Evolutionary conservation across 2,888 invertebrate genomes (phyloP), one percentile per base, ranked within the genome.

Genomic region (Prosopocoilus inquinatus): DNA sequence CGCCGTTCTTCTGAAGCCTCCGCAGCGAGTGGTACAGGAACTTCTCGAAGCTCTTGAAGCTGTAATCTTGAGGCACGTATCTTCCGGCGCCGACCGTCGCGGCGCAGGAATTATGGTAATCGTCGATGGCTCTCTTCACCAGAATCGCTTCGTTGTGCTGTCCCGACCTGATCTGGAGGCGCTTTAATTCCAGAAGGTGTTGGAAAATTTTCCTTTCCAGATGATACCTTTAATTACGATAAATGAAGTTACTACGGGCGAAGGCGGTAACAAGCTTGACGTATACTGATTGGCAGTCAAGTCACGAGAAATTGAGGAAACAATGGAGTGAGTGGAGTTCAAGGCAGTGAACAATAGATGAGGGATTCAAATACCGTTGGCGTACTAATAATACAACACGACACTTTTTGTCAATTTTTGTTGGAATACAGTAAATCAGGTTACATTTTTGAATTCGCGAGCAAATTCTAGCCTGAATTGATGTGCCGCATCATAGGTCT

Each of bases 121-220:
- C 87, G 63, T 93, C 92, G 39, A 93, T 90, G 55, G 94, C 87
- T 66, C 94, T 82, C 75, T 94, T 95, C 1, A 94, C 91, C 9
- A 94, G 78, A 49, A 94, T 86, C 28, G 90, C 86, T 77, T 95
- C 95, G 70, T 94, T 94, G 39, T 91, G 84, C 76, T 91, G 88
- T 47, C 91, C 93, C 33, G 93, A 90, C 67, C 95, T 86, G 67
- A 96, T 95, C 78, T 96, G 96, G 63, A 94, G 82, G 49, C 94
- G 84, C 76, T 96, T 96, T 50, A 96, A 78, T 72, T 96, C 96
- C 69, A 96, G 81, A 54, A 96, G 81, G 75, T 96, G 94, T 72
- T 96, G 94, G 75, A 96, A 95, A 67, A 96, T 90, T 72, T 93
- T 91, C 56, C 94, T 81, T 76, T 96, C 95, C 70, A 94, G 84